phyloP scores from a whole-genome alignment of 2,888 invertebrate genomes.

The Mimachlamys varia region DNA sequence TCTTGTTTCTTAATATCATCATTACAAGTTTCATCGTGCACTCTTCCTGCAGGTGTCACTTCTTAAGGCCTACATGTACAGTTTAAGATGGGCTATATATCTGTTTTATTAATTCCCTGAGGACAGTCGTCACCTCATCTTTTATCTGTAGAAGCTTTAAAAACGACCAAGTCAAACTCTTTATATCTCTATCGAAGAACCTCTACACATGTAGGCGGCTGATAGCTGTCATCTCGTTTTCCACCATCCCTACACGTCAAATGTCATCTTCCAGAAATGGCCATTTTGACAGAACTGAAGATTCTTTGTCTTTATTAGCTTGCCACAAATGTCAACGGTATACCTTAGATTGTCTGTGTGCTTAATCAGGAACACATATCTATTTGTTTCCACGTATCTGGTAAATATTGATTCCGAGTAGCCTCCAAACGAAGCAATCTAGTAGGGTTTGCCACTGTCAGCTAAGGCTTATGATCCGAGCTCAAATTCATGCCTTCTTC shows the following conservation, averaged over 20 bases:
- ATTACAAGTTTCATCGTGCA: too few relatives aligned
- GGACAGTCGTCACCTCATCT: not conserved
- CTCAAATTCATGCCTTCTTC: not conserved
- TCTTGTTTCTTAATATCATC: too few relatives aligned
- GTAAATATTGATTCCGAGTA: not conserved
- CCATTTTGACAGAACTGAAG: not conserved
- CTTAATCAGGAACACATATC: conserved; percentile 22
- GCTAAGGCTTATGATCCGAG: not conserved
- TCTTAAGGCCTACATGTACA: not conserved
- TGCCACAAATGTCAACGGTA: conserved; percentile 36
- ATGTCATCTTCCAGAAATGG: not conserved
- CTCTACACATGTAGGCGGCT: not conserved
- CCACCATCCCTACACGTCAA: not conserved
- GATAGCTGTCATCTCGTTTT: not conserved
- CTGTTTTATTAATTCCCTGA: not conserved
- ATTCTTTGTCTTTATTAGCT: not conserved
- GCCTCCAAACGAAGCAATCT: conserved; percentile 25
- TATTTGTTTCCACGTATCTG: conserved; percentile 31
- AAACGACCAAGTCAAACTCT: not conserved
- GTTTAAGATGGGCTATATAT: not conserved
- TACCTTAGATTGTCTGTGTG: conserved; percentile 7
- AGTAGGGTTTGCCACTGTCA: not conserved
- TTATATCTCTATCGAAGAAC: not conserved
- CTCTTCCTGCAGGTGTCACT: too few relatives aligned
- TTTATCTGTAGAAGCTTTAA: not conserved